These are phyloP conservation scores for Sciurus carolinensis DNA, from an alignment of 2,797 vertebrate species.

Conservation along the genomic window DNA sequence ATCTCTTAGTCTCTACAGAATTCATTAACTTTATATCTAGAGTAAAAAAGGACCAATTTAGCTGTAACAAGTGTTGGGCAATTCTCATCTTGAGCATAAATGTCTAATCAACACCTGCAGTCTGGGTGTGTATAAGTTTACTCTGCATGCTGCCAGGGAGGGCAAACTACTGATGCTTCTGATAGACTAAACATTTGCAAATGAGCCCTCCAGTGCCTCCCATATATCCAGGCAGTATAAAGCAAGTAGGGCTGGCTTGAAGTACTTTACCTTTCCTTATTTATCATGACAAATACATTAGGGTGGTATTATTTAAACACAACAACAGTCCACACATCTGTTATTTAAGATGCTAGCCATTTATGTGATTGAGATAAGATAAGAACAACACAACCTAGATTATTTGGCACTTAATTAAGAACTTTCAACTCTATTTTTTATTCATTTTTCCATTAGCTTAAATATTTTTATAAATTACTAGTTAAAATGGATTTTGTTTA, in stretches of 20 bases:
- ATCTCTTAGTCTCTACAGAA: constrained; percentile 83
- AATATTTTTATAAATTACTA: constrained; percentile 58
- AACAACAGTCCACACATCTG: constrained; percentile 4
- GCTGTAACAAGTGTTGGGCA: constrained; percentile 78
- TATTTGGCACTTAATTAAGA: constrained; percentile 19
- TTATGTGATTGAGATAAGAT: neutral
- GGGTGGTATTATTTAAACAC: constrained; percentile 66
- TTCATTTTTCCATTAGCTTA: constrained; percentile 68
- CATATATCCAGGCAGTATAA: constrained; percentile 26
- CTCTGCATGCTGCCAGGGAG: constrained; percentile 74
- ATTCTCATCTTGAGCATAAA: constrained; percentile 85
- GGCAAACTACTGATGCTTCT: constrained; percentile 80
- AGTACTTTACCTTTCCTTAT: constrained; percentile 51
- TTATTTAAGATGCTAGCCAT: constrained; percentile 46
- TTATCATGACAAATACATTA: constrained; percentile 63
- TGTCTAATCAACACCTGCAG: constrained; percentile 85
- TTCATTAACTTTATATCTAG: constrained; percentile 86
- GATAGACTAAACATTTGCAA: constrained; percentile 83
- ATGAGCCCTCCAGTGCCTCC: constrained; percentile 63
- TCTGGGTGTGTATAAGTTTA: constrained; percentile 75
- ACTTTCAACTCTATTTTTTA: constrained; percentile 41
- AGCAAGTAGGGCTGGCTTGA: constrained; percentile 62
- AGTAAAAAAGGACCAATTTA: constrained; percentile 82
- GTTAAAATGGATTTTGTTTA: constrained; percentile 10
- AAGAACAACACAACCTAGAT: neutral